These are phyloP conservation scores for Phortica okadai DNA, from an alignment of 2,888 invertebrate species.

Conservation along the genomic window DNA sequence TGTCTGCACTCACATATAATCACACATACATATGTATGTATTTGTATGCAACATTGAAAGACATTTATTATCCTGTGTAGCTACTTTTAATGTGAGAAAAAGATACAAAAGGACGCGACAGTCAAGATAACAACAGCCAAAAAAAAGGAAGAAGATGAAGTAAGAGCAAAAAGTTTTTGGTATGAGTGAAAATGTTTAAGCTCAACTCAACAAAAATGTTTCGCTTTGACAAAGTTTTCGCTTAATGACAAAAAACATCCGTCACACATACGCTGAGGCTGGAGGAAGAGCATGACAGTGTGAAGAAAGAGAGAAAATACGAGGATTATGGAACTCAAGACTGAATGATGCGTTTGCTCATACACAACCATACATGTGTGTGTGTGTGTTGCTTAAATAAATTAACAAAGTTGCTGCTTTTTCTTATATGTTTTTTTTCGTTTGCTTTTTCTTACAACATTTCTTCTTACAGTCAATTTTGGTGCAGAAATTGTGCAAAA, in stretches of 20 bases:
- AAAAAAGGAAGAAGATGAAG: not conserved
- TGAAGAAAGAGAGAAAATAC: slow-evolving; percentile 42
- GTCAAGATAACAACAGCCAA: not conserved
- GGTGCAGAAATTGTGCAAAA: slow-evolving; percentile 53
- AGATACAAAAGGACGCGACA: not conserved
- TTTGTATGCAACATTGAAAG: not conserved
- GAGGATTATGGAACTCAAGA: too few species aligned
- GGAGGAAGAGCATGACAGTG: too few species aligned
- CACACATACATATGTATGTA: too few species aligned
- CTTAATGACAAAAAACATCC: slow-evolving; percentile 63
- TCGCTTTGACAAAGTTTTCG: slow-evolving; percentile 63
- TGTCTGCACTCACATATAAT: not conserved
- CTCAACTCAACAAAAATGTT: slow-evolving; percentile 47
- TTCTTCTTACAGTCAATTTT: slow-evolving; percentile 49
- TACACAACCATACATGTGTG: slow-evolving; percentile 30
- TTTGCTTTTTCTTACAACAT: not conserved
- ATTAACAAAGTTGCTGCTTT: slow-evolving; percentile 59
- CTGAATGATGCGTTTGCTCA: too few species aligned
- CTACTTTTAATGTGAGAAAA: not conserved
- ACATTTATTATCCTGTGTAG: not conserved
- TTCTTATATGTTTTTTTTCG: not conserved
- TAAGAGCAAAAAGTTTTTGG: not conserved
- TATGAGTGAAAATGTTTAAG: not conserved
- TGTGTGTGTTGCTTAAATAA: slow-evolving; percentile 56
- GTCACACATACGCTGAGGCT: slow-evolving; percentile 39